Base-by-base conservation (phyloP, 1,140 invertebrate genomes). In the Phymorhynchus buccinoides region DNA sequence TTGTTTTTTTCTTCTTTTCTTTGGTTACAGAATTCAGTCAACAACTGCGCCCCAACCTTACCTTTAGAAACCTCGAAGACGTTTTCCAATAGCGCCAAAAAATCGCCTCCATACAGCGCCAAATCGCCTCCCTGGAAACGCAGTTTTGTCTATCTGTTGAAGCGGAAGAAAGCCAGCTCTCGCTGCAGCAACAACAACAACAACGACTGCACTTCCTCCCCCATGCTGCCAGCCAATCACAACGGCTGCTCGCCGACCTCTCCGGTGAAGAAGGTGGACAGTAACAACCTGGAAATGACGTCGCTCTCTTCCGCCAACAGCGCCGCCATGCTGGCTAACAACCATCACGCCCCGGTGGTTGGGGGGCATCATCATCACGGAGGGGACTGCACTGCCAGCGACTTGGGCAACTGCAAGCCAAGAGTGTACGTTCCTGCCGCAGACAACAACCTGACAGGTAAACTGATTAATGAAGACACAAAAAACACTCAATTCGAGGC, bases 141-240 rank as follows among this genome's bases (percentile, higher is more conserved):
- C 87, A 88, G 90, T 83, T 89, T 90, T 88, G 89, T 87, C 68
- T 89, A 90, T 82, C 89, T 90, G 86, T 86, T 90, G 71, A 89
- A 87, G 85, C 87, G 89, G 80, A 89, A 88, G 77, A 86, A 86
- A 44, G 77, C 80, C 85, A 89, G 73, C 32, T 82, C 84, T 44
- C 62, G 81, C 41, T 62, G 73, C 84, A 88, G 83, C 86, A 89
- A 88, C 86, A 88, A 87, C 86, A 89, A 88, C 87, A 87, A 88
- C 82, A 88, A 86, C 82, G 84, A 89, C 80, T 84, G 84, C 86
- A 85, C 85, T 52, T 79, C 77, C 37, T 75, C 80, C 37, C 84
- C 78, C 39, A 73, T 82, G 75, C 56, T 85, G 44, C 73, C 80
- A 18, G 77, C 85, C 30, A 85, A 83, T 9, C 79, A 84, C 66